Percentiles rank a stretch among this genome's conserved stretches.
These are phyloP conservation scores for Kryphioiulus occultus DNA, from an alignment of 2,888 invertebrate genomes.

Conservation along the genomic window DNA sequence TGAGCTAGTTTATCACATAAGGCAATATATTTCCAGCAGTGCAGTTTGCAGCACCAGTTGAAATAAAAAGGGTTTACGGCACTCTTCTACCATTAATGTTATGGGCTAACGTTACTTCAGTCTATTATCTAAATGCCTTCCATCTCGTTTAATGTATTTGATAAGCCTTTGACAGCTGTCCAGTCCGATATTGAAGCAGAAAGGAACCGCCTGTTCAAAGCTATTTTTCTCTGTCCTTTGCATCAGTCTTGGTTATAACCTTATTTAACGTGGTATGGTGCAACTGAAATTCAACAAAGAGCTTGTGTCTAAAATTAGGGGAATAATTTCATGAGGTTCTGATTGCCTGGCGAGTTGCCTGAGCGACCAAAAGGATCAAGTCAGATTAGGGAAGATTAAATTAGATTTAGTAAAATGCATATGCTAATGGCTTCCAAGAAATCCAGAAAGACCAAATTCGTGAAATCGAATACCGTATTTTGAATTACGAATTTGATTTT, in stretches of 20 bases:
- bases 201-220: neutral
- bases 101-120: neutral
- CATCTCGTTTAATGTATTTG: slow-evolving; percentile 6
- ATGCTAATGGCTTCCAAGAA: no score
- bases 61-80: slow-evolving; percentile 10
- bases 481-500: no score
- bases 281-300: no score
- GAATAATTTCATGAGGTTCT: no score
- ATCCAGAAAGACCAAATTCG: no score
- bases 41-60: neutral
- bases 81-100: neutral
- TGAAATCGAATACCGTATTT: no score
- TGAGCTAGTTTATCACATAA: neutral
- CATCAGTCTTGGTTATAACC: neutral
- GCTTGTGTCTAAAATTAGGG: no score
- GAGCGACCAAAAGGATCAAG: no score
- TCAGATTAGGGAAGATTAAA: no score
- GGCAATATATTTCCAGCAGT: neutral
- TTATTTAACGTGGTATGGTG: no score
- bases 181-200: neutral
- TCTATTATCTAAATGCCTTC: slow-evolving; percentile 10
- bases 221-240: neutral
- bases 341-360: no score
- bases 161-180: slow-evolving; percentile 38
- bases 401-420: no score